Evolutionary conservation across 2,113 vertebrate genomes (phyloP).

Genomic region (Anolis carolinensis): DNA sequence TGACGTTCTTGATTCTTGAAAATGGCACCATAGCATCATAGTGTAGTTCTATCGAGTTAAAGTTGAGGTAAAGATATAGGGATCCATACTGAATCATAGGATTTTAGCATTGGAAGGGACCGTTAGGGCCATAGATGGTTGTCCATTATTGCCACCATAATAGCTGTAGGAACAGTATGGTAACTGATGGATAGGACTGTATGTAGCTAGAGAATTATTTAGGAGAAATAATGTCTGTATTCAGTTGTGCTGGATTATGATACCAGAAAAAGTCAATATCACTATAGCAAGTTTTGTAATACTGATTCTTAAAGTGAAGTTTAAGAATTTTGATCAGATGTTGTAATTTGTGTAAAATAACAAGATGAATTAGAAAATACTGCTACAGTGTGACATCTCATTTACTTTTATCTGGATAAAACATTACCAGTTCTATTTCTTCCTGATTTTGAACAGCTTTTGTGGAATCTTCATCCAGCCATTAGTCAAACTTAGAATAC

Average conservation of each 20-base stretch:
- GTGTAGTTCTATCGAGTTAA: too few species aligned
- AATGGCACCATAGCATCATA: background rate
- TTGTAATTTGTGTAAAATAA: background rate
- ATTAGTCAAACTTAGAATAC: too few species aligned
- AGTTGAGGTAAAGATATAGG: background rate
- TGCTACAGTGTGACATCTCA: background rate
- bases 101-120: background rate
- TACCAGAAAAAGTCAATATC: background rate
- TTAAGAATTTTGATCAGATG: background rate
- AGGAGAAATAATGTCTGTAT: background rate
- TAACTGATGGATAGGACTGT: background rate
- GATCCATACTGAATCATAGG: background rate
- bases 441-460: background rate
- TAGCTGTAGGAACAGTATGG: background rate
- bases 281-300: too few species aligned
- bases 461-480: too few species aligned
- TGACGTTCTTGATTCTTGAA: background rate
- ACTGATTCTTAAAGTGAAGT: background rate
- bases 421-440: background rate
- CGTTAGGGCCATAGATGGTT: too few species aligned
- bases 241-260: background rate
- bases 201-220: background rate
- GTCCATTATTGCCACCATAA: background rate
- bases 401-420: background rate
- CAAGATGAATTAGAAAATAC: background rate